Evolutionary conservation across 2,113 vertebrate species (phyloP), one percentile per base, ranked within the genome.

Genomic region (Noctilio leporinus): DNA sequence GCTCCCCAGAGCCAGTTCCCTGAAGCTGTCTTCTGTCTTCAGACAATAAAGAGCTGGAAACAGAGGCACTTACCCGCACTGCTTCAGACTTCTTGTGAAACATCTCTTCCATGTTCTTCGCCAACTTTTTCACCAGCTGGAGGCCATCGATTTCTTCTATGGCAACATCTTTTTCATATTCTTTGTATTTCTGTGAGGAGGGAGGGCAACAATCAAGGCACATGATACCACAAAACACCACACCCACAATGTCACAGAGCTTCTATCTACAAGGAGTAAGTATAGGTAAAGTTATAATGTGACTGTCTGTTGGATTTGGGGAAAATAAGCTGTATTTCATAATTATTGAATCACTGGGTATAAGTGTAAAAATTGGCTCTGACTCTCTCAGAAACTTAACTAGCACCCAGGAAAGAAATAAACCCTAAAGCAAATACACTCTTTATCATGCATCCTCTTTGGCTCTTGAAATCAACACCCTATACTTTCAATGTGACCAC

Each of bases 51-150:
- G 10, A 43, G 8, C 9, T 64, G 28, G 85, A 78, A 11, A 5
- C 8, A 24, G 28, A 82, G 38, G 35, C 45, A 98, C 99, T 95
- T 98, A 99, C 99, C 99, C 99, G 98, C 59, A 99, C 99, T 0
- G 99, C 99, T 96, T 99, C 98, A 14, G 99, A 98, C 96, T 99
- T 99, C 97, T 99, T 99, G 96, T 99, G 99, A 98, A 99, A 99
- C 99, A 99, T 99, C 98, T 99, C 99, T 97, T 99, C 99, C 99
- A 99, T 99, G 98, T 99, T 99, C 96, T 99, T 99, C 55, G 99
- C 99, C 97, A 99, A 98, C 93, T 98, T 99, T 97, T 99, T 99
- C 80, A 99, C 99, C 95, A 99, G 98, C 26, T 99, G 99, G 94
- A 99, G 99, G 38, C 99, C 99, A 95, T 99, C 99, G 0, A 99